These are phyloP conservation scores for Holothuria scabra DNA, from an alignment of 53 echinoderm and acorn worm species.

Conservation along the genomic window DNA sequence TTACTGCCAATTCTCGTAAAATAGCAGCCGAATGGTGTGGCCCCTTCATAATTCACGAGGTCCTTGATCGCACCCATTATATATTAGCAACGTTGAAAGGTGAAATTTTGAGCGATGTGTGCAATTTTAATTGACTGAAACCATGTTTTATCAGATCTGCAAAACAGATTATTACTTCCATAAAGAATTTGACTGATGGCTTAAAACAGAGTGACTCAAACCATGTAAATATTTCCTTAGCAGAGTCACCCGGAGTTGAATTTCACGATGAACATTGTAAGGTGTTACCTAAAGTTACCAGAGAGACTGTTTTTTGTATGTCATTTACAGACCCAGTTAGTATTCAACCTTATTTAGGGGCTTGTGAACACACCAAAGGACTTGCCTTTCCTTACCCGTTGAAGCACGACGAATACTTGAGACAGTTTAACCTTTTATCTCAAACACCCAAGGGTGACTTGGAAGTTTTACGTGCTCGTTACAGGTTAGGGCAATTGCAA, in stretches of 20 bases:
- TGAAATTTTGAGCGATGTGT: slow-evolving; percentile 47
- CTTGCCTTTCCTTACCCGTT: background rate
- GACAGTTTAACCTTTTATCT: background rate
- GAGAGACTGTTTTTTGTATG: slow-evolving; percentile 1
- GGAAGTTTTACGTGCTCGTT: slow-evolving; percentile 11
- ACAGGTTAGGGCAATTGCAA: slow-evolving; percentile 20
- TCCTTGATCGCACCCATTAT: slow-evolving; percentile 53
- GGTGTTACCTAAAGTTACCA: background rate
- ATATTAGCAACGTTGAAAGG: slow-evolving; percentile 47
- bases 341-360: background rate
- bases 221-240: background rate
- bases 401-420: background rate
- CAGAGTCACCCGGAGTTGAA: background rate
- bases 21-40: slow-evolving; percentile 49
- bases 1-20: slow-evolving; percentile 37
- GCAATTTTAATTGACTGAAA: slow-evolving; percentile 48
- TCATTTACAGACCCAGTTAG: background rate
- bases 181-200: slow-evolving; percentile 2
- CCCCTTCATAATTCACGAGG: slow-evolving; percentile 42
- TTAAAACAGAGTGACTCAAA: slow-evolving; percentile 2
- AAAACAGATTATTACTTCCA: slow-evolving; percentile 33
- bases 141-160: slow-evolving; percentile 38
- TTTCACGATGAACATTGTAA: slow-evolving; percentile 18
- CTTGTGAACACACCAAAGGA: background rate
- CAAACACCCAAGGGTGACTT: background rate